Evolutionary conservation across 2,888 invertebrate species (phyloP).

Genomic region (Drosophila leonis): DNA sequence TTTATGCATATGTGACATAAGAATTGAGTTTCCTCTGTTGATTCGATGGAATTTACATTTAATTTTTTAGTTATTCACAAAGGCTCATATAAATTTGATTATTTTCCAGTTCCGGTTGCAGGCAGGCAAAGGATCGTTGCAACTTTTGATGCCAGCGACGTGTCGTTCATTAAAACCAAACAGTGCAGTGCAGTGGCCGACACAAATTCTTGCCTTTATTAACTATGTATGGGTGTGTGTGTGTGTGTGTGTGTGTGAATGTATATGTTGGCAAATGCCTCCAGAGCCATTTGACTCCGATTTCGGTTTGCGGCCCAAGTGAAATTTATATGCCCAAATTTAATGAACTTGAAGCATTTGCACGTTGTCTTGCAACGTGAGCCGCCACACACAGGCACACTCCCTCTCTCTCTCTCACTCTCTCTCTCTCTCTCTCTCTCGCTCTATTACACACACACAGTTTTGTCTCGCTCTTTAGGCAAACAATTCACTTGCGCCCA

Average conservation of each 20-base stretch:
- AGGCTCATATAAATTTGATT: constrained; percentile 1
- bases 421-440: background rate
- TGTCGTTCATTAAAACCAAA: constrained; percentile 34
- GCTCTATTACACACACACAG: background rate
- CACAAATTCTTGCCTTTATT: constrained; percentile 40
- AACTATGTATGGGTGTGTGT: constrained; percentile 8
- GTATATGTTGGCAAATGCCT: constrained; percentile 65
- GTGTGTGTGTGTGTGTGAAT: constrained; percentile 27
- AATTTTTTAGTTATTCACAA: constrained; percentile 3
- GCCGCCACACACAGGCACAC: background rate
- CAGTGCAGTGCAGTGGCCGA: constrained; percentile 8
- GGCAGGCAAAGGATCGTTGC: constrained; percentile 9
- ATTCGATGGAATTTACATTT: constrained; percentile 3
- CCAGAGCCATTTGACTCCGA: constrained; percentile 78
- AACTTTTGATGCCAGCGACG: constrained; percentile 15
- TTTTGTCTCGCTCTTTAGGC: constrained; percentile 21
- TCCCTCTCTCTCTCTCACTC: background rate
- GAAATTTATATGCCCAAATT: constrained; percentile 81
- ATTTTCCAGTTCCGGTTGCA: background rate
- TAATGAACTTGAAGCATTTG: constrained; percentile 78
- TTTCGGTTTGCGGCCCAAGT: constrained; percentile 79
- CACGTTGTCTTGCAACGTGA: constrained; percentile 47
- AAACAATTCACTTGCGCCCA: constrained; percentile 57
- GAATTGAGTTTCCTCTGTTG: background rate
- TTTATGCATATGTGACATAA: constrained; percentile 1